These are phyloP conservation scores for Chaetodon trifascialis DNA, from an alignment of 2,113 vertebrate species.

Conservation along the genomic window DNA sequence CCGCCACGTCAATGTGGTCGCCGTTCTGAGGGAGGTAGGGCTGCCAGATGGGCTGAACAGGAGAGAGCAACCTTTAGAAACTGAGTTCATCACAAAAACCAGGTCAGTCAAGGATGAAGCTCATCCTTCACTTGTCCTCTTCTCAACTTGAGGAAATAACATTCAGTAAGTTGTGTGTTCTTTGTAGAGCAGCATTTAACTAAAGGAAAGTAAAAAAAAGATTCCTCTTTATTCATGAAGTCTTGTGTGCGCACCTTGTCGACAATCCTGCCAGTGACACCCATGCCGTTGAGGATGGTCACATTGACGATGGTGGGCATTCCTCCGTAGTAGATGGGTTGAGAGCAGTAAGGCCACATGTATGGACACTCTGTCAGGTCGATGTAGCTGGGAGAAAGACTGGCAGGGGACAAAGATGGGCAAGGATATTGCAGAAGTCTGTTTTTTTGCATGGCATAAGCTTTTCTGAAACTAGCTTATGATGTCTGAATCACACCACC, in stretches of 20 bases:
- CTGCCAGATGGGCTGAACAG: slow-evolving; percentile 95
- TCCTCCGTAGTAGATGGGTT: slow-evolving; percentile 98
- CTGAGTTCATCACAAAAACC: slow-evolving; percentile 5
- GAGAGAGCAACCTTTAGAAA: slow-evolving; percentile 1
- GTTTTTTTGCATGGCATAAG: no score
- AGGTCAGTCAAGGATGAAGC: background rate
- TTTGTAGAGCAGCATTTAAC: background rate
- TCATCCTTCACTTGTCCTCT: background rate
- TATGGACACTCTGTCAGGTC: slow-evolving; percentile 98
- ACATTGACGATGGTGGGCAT: slow-evolving; percentile 98
- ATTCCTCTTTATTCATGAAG: background rate
- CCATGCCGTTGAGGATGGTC: slow-evolving; percentile 99
- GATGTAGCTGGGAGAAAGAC: slow-evolving; percentile 97
- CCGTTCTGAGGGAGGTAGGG: slow-evolving; percentile 98
- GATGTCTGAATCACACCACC: background rate
- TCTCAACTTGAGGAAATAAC: background rate
- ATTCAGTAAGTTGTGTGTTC: background rate
- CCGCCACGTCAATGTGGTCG: slow-evolving; percentile 95
- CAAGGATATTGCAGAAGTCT: background rate
- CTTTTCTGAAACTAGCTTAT: background rate
- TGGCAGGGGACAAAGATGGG: slow-evolving; percentile 56
- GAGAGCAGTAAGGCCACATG: slow-evolving; percentile 99
- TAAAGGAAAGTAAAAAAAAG: background rate
- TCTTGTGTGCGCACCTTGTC: slow-evolving; percentile 91
- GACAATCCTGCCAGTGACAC: slow-evolving; percentile 95